Conservation (phyloP, 2,888 invertebrate genomes). For the Leptinotarsa tumamoca region DNA sequence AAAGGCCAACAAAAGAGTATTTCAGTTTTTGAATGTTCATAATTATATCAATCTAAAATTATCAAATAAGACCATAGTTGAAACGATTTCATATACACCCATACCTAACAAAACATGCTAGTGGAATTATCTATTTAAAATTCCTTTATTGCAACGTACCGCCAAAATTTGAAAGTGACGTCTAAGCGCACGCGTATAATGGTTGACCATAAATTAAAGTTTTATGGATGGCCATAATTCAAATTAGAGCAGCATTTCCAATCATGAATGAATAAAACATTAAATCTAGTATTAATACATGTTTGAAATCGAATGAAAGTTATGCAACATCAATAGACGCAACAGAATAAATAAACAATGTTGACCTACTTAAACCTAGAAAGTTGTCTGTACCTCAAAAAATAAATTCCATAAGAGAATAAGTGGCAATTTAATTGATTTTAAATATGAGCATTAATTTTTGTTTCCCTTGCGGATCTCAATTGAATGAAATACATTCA, state of each 20-base stretch:
- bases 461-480: neutral
- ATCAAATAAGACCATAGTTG: no score
- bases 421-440: neutral
- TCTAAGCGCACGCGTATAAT: conserved; percentile 42
- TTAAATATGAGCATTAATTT: neutral
- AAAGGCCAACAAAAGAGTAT: no score
- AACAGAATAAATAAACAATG: conserved; percentile 57
- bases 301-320: conserved; percentile 51
- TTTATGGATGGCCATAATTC: conserved; percentile 28
- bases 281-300: conserved; percentile 45
- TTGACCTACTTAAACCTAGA: conserved; percentile 62
- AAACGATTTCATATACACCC: no score
- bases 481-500: neutral
- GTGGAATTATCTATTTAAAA: neutral
- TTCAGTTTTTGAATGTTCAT: no score
- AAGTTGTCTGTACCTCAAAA: conserved; percentile 53
- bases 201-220: conserved; percentile 18
- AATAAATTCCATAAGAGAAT: conserved; percentile 13
- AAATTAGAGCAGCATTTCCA: conserved; percentile 42
- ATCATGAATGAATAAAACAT: conserved; percentile 48
- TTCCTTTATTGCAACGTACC: conserved; percentile 18
- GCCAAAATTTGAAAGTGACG: conserved; percentile 46
- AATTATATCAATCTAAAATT: no score
- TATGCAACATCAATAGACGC: conserved; percentile 57
- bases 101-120: no score